Conservation (phyloP, 2,797 vertebrate genomes). For the Falco concolor region DNA sequence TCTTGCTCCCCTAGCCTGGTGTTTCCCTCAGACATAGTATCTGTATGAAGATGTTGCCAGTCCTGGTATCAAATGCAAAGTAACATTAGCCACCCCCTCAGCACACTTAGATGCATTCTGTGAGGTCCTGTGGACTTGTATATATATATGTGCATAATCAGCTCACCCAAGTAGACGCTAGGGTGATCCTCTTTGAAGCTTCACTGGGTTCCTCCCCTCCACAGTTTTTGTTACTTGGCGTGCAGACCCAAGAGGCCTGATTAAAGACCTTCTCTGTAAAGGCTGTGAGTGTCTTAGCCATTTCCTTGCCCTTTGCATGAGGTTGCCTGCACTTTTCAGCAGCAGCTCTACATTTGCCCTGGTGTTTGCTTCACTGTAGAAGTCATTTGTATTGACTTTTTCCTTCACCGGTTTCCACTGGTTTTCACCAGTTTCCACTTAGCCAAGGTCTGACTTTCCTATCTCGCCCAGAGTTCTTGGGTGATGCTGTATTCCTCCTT, state of each 20-base stretch:
- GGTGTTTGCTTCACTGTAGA: background rate
- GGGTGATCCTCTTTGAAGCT: background rate
- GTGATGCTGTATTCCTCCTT: background rate
- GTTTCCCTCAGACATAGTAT: background rate
- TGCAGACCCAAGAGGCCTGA: background rate
- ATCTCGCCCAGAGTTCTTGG: background rate
- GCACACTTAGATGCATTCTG: rapidly evolving
- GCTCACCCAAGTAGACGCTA: background rate
- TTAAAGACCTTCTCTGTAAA: background rate
- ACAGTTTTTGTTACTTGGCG: background rate
- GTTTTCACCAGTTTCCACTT: background rate
- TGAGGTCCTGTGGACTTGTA: background rate
- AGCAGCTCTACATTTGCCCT: background rate
- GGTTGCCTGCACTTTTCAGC: background rate
- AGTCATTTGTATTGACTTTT: background rate
- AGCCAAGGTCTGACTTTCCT: background rate
- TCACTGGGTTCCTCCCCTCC: background rate
- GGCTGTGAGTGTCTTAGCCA: background rate
- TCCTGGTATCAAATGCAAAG: background rate
- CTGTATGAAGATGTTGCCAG: background rate
- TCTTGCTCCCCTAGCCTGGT: background rate
- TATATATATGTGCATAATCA: background rate
- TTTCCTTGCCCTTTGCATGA: background rate
- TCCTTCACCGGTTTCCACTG: background rate
- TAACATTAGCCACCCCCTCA: background rate